phyloP scores from a whole-genome alignment of 2,888 invertebrate species.

The Ctena decussata region DNA sequence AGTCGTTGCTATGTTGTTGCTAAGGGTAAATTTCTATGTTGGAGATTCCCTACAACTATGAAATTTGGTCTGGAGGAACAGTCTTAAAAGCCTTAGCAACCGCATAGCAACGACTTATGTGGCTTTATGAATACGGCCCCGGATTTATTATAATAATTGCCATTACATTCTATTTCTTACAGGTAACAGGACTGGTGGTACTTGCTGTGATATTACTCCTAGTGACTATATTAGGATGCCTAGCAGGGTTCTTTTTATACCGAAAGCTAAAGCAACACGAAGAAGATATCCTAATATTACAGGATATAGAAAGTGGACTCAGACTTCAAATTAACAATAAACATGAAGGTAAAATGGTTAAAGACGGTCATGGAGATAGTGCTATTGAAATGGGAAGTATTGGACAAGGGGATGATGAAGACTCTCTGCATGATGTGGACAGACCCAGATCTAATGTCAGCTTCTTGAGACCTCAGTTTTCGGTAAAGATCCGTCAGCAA shows the following conservation, averaged over 20 bases:
- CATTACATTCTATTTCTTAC: too few species aligned
- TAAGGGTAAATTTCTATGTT: too few species aligned
- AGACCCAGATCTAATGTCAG: background rate
- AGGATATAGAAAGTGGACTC: conserved; percentile 5
- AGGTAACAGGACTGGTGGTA: conserved; percentile 37
- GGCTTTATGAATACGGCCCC: too few species aligned
- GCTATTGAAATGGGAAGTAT: background rate
- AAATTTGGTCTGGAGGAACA: too few species aligned
- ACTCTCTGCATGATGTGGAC: background rate
- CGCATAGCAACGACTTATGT: too few species aligned
- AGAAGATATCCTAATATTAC: conserved; percentile 26
- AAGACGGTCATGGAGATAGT: conserved; percentile 42
- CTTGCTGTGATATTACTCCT: conserved; percentile 37
- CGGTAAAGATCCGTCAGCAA: conserved; percentile 42
- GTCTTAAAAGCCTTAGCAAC: too few species aligned
- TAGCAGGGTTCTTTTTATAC: conserved; percentile 17
- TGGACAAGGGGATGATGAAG: conserved; percentile 6
- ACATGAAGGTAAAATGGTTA: background rate
- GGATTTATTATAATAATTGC: too few species aligned
- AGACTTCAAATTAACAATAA: background rate
- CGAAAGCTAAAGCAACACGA: conserved; percentile 47
- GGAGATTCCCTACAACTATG: too few species aligned
- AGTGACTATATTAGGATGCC: conserved; percentile 15
- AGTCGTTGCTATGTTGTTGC: too few species aligned
- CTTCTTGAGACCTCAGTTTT: conserved; percentile 8